Evolutionary conservation across 2,888 invertebrate species (phyloP), one percentile per base, ranked within the genome.

Genomic region (Esperia sulphurella): DNA sequence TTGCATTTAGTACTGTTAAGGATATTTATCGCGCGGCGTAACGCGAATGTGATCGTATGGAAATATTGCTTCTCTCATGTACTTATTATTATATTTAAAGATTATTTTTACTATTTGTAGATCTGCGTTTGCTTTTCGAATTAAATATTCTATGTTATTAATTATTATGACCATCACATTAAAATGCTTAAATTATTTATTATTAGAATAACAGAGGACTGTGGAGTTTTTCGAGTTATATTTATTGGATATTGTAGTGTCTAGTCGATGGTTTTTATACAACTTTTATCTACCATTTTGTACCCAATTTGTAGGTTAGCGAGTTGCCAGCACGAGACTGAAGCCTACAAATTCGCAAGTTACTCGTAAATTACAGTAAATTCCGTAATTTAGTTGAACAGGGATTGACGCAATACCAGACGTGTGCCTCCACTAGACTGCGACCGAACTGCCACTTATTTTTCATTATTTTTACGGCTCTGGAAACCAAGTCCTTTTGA

Each of bases 351-450:
- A 65, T 48, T 43, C 59, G 63, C 52, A 43, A 52, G 43, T 52
- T 52, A n/a, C n/a, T n/a, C n/a, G n/a, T n/a, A 55, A 53, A 54
- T 56, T 52, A 56, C 57, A 61, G 53, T 57, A 58, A 63, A 70
- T 64, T 63, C 56, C 58, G 63, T 68, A 71, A 73, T 70, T 68
- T 77, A 75, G 73, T 75, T 67, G 54, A 68, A 64, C 73, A 75
- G 80, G 83, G 81, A 76, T 69, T 65, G 74, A 68, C 82, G 83
- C 83, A 82, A 83, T 83, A 83, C 76, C 77, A 76, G 84, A 70
- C 75, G 59, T 52, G 59, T 58, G 57, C 2, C 21, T 5, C 21
- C 21, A 21, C 21, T 21, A 21, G 21, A 21, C 21, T 21, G 21
- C 21, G 21, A 21, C 21, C 2, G 5, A 2, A 21, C 21, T 21